Base-by-base conservation (phyloP, 2,888 invertebrate genomes). In the Geophilus truncorum region DNA sequence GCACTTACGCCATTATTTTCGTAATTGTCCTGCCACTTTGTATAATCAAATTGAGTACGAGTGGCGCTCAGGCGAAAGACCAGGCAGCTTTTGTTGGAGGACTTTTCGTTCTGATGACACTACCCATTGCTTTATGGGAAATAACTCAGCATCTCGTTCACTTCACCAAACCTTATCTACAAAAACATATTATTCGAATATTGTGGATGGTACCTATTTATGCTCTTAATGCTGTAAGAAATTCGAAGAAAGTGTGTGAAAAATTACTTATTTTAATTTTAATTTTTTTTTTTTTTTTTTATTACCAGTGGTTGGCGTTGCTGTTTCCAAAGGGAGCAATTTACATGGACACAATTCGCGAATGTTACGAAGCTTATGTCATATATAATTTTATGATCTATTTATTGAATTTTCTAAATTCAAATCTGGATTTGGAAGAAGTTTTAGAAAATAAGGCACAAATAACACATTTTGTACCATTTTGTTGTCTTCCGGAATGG, bases 171-270 rank as follows among this genome's bases (percentile, higher is more conserved):
- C 97, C 97, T 18, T 92, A 91, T 84, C 89, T 97, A 84, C 97
- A 97, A 86, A 95, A 96, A 88, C 94, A 96, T 88, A 95, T 98
- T 82, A 96, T 97, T 84, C 92, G 95, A 87, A 94, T 97, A 87
- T 87, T 97, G 84, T 97, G 97, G 96, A 97, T 97, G 97, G 97
- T 97, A 80, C 97, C 97, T 82, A 96, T 97, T 85, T 97, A 97
- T 90, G 95, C 96, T 57, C 88, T 95, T 9, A 96, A 97, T 91
- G 96, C 97, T 83, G 94, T 94, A 90, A 91, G 92, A 90, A 57
- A 1, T 75, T 75, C 15, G 7, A 9, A 18, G 18, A 21, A 1
- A 21, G 25, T 75, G 7, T 1, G 0, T 15, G 23, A 75, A 25
- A 25, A 21, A 6, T n/a, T 57, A 57, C 6, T 25, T 5, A 25